Base-by-base conservation (phyloP, 2,888 invertebrate species). In the Stomorhina lunata region DNA sequence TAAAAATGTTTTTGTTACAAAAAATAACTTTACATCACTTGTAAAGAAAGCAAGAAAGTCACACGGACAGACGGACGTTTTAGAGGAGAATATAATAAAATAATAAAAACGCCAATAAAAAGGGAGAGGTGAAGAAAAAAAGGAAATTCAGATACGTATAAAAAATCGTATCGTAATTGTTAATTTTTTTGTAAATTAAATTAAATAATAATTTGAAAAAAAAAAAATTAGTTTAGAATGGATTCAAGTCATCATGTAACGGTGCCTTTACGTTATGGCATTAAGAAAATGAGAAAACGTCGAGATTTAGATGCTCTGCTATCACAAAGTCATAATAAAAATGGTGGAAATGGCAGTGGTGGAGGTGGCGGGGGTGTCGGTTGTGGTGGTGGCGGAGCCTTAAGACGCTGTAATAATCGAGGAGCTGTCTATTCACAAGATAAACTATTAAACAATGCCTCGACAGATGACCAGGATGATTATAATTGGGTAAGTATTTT, bases 241-340 rank as follows among this genome's bases (percentile, higher is more conserved):
- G 94, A 93, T 92, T 94, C 92, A 91, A 93, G 92, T 89, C 93
- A 89, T 92, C 93, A 92, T 91, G 94, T 93, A 90, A 94, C 91
- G 89, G 95, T 92, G 91, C 95, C 92, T 90, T 92, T 93, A 83
- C 92, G 93, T 83, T 86, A 89, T 59, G 92, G 92, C 50, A 92
- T 93, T 85, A 95, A 95, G 91, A 95, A 95, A 92, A 95, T 95
- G 95, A 92, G 94, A 88, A 95, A 95, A 89, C 93, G 95, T 85
- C 93, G 95, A 88, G 95, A 95, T 90, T 91, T 95, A 86, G 95
- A 95, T 89, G 95, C 95, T 50, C 90, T 95, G 71, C 95, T 95
- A 63, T 92, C 92, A 55, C 89, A 92, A 84, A 92, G 79, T 66
- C 79, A 71, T 61, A 79, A 45, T 71, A 82, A 76, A 71, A 76